phyloP scores from a whole-genome alignment of 2,113 vertebrate species.

The Larimichthys crocea region DNA sequence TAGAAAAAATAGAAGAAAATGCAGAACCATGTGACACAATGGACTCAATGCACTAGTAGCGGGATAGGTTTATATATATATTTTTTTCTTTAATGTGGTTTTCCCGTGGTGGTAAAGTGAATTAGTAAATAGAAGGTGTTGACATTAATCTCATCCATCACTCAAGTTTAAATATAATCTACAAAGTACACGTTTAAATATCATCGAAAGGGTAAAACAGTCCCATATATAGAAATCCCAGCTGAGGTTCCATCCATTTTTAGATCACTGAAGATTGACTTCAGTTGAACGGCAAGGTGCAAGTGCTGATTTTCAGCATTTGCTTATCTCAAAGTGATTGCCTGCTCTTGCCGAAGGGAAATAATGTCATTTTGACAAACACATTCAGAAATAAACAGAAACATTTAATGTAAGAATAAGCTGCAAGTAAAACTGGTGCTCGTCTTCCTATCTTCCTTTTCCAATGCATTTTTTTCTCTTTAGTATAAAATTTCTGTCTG shows the following conservation, averaged over 20 bases:
- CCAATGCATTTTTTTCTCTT: conserved; percentile 51
- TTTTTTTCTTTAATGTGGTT: not conserved
- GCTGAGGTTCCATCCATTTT: conserved; percentile 28
- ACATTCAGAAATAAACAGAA: conserved; percentile 57
- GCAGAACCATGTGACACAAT: not conserved
- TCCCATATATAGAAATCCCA: conserved; percentile 26
- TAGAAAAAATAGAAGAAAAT: not conserved
- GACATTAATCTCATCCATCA: conserved; percentile 10
- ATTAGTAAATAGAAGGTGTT: not conserved
- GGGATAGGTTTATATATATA: not conserved
- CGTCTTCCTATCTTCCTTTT: conserved; percentile 61
- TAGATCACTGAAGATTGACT: conserved; percentile 56
- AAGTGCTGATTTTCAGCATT: conserved; percentile 65
- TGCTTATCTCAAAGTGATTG: conserved; percentile 68
- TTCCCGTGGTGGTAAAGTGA: not conserved
- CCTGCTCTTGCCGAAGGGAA: conserved; percentile 40
- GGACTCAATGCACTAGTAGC: not conserved
- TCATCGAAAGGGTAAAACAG: conserved; percentile 17
- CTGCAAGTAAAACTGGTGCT: conserved; percentile 58
- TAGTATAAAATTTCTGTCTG: conserved; percentile 67
- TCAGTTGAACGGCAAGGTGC: conserved; percentile 57
- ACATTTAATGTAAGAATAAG: conserved; percentile 65
- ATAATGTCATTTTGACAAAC: conserved; percentile 52
- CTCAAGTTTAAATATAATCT: conserved; percentile 18
- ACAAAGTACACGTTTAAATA: conserved; percentile 13